A percentile compares a stretch with the other conserved stretches of the same genome.
Conservation (phyloP, 2,797 vertebrate species). For the Protosalanx chinensis region DNA sequence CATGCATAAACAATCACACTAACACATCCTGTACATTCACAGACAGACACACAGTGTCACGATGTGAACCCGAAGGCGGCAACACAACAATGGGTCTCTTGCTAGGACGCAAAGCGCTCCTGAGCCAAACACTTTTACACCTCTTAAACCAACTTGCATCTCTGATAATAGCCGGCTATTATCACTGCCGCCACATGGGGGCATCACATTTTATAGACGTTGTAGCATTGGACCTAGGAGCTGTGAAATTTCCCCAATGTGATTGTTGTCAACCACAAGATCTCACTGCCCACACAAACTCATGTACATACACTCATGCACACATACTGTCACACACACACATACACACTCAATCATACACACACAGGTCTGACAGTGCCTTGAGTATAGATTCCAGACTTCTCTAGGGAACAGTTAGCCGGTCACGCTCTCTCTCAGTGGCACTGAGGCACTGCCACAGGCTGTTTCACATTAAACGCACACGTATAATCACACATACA, state of each 20-base stretch:
- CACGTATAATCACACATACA: conserved; percentile 17
- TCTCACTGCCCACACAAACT: conserved; percentile 11
- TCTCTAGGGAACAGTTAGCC: conserved; percentile 56
- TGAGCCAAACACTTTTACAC: no score
- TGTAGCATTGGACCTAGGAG: no score
- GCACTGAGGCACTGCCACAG: conserved; percentile 55
- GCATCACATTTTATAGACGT: no score
- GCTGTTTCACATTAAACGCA: conserved; percentile 53
- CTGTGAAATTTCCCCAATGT: no score
- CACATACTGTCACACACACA: not conserved
- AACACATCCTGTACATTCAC: conserved; percentile 33
- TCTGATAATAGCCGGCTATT: no score
- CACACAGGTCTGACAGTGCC: conserved; percentile 24
- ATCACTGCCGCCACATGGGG: no score
- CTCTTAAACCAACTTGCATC: no score
- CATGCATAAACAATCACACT: conserved; percentile 18
- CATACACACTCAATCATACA: conserved; percentile 19
- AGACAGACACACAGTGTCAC: conserved; percentile 6
- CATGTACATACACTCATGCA: conserved; percentile 37
- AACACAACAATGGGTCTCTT: no score
- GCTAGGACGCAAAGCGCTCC: no score
- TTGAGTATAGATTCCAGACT: conserved; percentile 48
- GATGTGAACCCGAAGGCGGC: not conserved
- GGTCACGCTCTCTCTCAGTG: conserved; percentile 62
- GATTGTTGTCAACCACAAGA: not conserved